phyloP scores from a whole-genome alignment of 2,797 vertebrate genomes.

The Amblyraja radiata region DNA sequence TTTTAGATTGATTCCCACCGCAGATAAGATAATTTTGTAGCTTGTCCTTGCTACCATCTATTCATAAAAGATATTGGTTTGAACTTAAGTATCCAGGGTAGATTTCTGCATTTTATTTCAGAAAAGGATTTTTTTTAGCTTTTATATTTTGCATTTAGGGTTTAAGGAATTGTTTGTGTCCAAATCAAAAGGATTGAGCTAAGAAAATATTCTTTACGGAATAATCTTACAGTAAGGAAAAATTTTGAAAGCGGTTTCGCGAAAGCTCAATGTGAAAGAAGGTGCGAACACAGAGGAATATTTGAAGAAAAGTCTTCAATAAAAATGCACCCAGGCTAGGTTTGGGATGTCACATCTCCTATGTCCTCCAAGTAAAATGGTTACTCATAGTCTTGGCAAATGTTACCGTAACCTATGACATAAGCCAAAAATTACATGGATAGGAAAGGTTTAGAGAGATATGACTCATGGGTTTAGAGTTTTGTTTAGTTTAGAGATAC shows the following conservation, averaged over 20 bases:
- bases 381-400: not conserved
- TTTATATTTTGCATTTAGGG: not conserved
- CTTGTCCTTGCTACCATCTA: not conserved
- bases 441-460: no score
- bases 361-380: not conserved
- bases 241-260: not conserved
- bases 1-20: not conserved
- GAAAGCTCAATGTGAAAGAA: not conserved
- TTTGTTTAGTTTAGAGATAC: no score
- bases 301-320: not conserved
- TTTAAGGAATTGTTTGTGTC: not conserved
- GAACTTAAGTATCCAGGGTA: not conserved
- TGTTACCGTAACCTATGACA: not conserved
- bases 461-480: no score
- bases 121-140: not conserved
- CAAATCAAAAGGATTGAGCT: constrained; percentile 10
- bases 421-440: no score
- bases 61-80: not conserved
- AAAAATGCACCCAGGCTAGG: not conserved
- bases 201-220: not conserved
- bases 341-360: not conserved
- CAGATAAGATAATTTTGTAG: not conserved
- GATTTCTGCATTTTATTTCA: not conserved
- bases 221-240: not conserved
- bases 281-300: not conserved